These are phyloP conservation scores for Polydrusus pterygomalis DNA, from an alignment of 2,888 invertebrate species.

Conservation along the genomic window DNA sequence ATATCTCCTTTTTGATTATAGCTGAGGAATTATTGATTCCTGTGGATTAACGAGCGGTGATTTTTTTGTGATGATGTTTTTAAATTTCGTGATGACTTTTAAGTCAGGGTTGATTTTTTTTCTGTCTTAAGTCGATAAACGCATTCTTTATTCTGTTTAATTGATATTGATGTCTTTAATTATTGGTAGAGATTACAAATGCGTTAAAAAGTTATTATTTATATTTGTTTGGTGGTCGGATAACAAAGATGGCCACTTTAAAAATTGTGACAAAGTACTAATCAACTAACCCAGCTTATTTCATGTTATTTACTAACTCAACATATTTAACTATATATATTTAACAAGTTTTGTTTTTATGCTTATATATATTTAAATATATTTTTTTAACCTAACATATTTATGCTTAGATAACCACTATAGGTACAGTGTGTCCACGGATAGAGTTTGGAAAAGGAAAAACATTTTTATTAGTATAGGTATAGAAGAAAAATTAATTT, in stretches of 20 bases:
- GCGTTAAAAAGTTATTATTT: neutral
- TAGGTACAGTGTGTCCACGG: no score
- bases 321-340: neutral
- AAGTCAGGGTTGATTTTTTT: conserved; percentile 21
- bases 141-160: neutral
- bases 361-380: neutral
- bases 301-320: neutral
- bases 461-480: no score
- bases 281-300: neutral
- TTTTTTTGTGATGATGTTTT: conserved; percentile 47
- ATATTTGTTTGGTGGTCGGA: neutral
- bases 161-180: neutral
- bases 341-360: neutral
- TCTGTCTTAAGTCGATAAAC: neutral
- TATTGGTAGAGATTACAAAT: neutral
- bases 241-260: conserved; percentile 7
- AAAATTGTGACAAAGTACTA: neutral
- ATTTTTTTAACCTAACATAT: neutral
- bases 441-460: no score
- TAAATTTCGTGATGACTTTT: conserved; percentile 29
- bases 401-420: neutral
- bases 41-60: conserved; percentile 39
- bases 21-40: conserved; percentile 66
- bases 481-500: no score
- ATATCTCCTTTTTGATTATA: conserved; percentile 82